phyloP scores from a whole-genome alignment of 1,140 invertebrate species.

The Plectrocnemia conspersa region DNA sequence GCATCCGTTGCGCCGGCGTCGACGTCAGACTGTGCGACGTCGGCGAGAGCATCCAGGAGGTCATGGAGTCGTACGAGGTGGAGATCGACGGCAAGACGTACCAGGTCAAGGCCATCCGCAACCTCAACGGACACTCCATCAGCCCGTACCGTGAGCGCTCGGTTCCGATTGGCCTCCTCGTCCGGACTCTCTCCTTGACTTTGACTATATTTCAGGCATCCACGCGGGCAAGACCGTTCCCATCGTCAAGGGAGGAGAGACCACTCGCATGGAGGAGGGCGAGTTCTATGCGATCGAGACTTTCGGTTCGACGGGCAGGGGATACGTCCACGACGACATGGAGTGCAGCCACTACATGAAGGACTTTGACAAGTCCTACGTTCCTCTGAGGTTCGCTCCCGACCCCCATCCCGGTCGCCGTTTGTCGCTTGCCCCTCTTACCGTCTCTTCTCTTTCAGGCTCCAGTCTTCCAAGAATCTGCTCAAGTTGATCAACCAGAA shows the following conservation, averaged over 20 bases:
- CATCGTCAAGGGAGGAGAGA: constrained; percentile 98
- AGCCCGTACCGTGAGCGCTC: constrained; percentile 81
- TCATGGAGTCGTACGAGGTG: constrained; percentile 99
- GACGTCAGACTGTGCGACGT: constrained; percentile 97
- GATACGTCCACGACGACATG: constrained; percentile 97
- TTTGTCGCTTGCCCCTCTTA: too few species aligned
- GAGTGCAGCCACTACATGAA: constrained; percentile 99
- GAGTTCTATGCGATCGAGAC: constrained; percentile 99
- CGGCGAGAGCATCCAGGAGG: constrained; percentile 96
- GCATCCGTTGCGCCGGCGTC: constrained; percentile 91
- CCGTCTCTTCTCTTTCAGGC: constrained; percentile 48
- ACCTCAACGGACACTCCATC: constrained; percentile 98
- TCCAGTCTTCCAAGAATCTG: constrained; percentile 88
- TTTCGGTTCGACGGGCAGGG: constrained; percentile 96
- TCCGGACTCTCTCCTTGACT: constrained; percentile 18
- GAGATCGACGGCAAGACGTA: constrained; percentile 97
- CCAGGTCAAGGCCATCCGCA: constrained; percentile 95
- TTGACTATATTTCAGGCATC: constrained; percentile 62
- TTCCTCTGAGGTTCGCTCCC: constrained; percentile 64
- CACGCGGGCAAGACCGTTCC: constrained; percentile 99
- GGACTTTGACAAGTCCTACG: constrained; percentile 91
- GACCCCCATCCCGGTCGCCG: too few species aligned
- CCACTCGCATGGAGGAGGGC: constrained; percentile 97
- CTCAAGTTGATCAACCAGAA: constrained; percentile 96
- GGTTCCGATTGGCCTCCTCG: too few species aligned